Conservation (phyloP, 2,113 vertebrate genomes). For the Tauraco erythrolophus region DNA sequence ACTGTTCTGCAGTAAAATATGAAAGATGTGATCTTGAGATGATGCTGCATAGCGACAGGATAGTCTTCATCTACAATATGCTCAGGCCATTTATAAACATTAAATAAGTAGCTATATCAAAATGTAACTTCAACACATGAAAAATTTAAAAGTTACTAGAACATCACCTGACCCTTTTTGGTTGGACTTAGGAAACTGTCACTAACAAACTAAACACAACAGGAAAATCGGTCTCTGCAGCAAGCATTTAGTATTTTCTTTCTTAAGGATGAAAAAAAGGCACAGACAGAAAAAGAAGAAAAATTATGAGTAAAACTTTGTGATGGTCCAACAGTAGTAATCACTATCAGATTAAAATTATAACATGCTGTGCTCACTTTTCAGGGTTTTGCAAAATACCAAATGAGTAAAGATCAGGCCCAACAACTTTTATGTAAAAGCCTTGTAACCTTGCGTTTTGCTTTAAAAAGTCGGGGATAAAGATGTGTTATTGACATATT, state of each 20-base stretch:
- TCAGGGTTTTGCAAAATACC: neutral
- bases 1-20: neutral
- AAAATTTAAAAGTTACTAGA: neutral
- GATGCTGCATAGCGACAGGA: neutral
- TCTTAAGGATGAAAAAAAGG: neutral
- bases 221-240: neutral
- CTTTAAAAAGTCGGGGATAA: neutral
- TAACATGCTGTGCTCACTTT: neutral
- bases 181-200: neutral
- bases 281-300: neutral
- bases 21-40: neutral
- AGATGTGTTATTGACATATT: neutral
- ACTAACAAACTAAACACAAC: neutral
- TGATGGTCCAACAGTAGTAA: neutral
- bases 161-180: neutral
- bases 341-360: neutral
- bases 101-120: neutral
- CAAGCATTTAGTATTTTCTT: neutral
- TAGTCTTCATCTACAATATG: neutral
- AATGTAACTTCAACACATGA: neutral
- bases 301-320: neutral
- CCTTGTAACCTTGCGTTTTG: neutral
- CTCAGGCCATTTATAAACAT: neutral
- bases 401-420: neutral
- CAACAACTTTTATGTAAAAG: neutral